A percentile compares a stretch with the other conserved stretches of the same genome.
phyloP scores from a whole-genome alignment of 1,140 invertebrate genomes.

The Bathynomus jamesi region DNA sequence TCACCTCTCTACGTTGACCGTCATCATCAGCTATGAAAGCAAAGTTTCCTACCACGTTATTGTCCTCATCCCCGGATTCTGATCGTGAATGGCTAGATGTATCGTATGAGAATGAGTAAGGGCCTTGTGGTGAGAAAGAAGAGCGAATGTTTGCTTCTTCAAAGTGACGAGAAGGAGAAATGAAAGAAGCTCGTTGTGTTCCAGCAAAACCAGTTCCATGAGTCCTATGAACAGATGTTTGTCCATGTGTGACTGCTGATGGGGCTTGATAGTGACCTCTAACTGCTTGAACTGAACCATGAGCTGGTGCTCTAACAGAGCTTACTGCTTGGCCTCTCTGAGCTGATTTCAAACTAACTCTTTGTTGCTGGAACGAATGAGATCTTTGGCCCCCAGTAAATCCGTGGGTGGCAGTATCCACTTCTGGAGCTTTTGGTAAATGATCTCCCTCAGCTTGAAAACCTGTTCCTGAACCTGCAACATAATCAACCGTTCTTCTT shows the following conservation, averaged over 20 bases:
- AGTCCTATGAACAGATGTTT: background rate
- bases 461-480: slow-evolving; percentile 22
- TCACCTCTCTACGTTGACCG: slow-evolving; percentile 11
- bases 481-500: slow-evolving; percentile 17
- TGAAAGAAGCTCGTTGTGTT: too few relatives aligned
- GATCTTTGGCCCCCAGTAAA: background rate
- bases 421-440: slow-evolving; percentile 13
- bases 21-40: slow-evolving; percentile 21
- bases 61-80: slow-evolving; percentile 23
- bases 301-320: too few relatives aligned
- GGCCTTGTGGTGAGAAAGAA: background rate
- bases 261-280: background rate
- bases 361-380: too few relatives aligned
- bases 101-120: slow-evolving; percentile 19
- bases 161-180: slow-evolving; percentile 3
- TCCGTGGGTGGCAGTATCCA: background rate
- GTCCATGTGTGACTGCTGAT: background rate
- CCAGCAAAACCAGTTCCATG: too few relatives aligned
- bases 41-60: slow-evolving; percentile 23
- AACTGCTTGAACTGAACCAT: background rate
- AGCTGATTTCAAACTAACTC: too few relatives aligned
- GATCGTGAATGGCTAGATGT: slow-evolving; percentile 10
- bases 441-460: slow-evolving; percentile 26
- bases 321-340: too few relatives aligned
- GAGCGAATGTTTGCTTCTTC: slow-evolving; percentile 17